phyloP scores from a whole-genome alignment of 2,888 invertebrate genomes.

The Drosophila meridiana region DNA sequence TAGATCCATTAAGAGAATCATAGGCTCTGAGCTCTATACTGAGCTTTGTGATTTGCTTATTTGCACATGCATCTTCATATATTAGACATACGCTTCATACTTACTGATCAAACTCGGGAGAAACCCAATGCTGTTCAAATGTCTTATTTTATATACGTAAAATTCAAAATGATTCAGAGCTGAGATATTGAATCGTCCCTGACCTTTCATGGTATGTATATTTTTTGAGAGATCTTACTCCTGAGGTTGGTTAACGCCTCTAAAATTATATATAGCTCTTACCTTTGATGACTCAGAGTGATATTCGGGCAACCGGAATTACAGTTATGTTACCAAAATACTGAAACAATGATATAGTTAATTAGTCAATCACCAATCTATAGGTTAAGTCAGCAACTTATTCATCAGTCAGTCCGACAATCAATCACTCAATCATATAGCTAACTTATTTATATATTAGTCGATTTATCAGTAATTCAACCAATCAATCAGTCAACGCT shows the following conservation, averaged over 20 bases:
- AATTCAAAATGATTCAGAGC: constrained; percentile 30
- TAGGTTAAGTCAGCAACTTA: neutral
- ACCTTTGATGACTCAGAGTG: neutral
- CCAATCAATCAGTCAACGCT: neutral
- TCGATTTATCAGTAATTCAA: neutral
- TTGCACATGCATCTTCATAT: no score
- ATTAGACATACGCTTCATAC: neutral
- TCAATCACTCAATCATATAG: neutral
- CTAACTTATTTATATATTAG: neutral
- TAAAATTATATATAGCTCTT: neutral
- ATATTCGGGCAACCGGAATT: neutral
- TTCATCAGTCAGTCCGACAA: neutral
- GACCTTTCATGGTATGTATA: neutral
- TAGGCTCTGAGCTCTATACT: no score
- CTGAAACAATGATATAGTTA: neutral
- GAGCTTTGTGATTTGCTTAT: no score
- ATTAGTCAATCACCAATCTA: neutral
- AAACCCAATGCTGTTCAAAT: neutral
- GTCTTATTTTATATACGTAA: neutral
- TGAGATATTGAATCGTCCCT: constrained; percentile 27
- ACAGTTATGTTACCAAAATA: no score
- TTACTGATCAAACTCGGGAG: neutral
- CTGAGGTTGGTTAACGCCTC: no score
- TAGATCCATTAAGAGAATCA: neutral
- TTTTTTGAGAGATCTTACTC: no score